Conservation (phyloP, 1,140 invertebrate genomes). For the Penaeus chinensis region DNA sequence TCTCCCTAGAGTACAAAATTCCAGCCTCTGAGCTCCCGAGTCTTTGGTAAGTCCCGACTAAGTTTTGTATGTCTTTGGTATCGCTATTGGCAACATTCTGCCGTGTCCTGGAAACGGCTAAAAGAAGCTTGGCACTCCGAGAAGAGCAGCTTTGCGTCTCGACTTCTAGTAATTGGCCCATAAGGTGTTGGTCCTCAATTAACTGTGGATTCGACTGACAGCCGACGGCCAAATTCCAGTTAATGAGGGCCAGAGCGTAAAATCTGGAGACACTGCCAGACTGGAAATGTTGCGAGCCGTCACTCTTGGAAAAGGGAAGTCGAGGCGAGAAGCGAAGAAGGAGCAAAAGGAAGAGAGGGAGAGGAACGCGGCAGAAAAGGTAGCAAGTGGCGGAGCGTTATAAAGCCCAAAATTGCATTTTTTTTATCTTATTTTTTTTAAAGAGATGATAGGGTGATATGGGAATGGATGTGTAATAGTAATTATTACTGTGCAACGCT, state of each 20-base stretch:
- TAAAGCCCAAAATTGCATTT: too few species aligned
- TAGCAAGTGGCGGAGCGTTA: too few species aligned
- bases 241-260: slow-evolving; percentile 41
- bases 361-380: too few species aligned
- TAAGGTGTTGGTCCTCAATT: slow-evolving; percentile 47
- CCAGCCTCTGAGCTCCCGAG: too few species aligned
- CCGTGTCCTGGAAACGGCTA: background rate
- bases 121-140: background rate
- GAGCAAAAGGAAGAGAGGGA: too few species aligned
- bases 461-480: too few species aligned
- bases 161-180: slow-evolving; percentile 39
- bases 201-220: slow-evolving; percentile 53
- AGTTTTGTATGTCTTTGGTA: background rate
- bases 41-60: too few species aligned
- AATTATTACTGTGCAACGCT: too few species aligned
- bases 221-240: slow-evolving; percentile 43
- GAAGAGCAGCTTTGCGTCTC: slow-evolving; percentile 10
- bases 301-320: slow-evolving; percentile 10
- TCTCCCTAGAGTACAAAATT: too few species aligned
- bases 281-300: slow-evolving; percentile 2
- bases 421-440: too few species aligned
- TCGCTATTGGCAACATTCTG: slow-evolving; percentile 1
- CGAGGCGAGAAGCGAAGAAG: too few species aligned
- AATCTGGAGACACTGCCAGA: slow-evolving; percentile 32
- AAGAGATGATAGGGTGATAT: too few species aligned